These are phyloP conservation scores for Sinonovacula constricta DNA, from an alignment of 1,140 invertebrate genomes.

Conservation along the genomic window DNA sequence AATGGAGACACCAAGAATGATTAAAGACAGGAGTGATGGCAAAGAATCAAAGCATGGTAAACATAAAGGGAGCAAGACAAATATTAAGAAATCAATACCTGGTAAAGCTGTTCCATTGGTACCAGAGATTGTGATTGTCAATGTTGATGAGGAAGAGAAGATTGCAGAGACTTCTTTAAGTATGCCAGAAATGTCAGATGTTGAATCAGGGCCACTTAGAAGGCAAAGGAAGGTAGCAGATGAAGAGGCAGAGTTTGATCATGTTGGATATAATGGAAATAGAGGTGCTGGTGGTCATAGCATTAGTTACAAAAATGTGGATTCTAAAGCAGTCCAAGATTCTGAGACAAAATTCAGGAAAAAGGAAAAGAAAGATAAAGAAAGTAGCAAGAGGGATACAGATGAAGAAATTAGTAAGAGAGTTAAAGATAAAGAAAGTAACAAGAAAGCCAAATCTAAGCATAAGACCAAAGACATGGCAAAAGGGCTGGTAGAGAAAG, in stretches of 20 bases:
- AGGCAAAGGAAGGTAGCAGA: background rate
- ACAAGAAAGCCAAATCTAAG: conserved; percentile 6
- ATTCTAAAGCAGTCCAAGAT: background rate
- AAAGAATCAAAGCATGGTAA: conserved; percentile 8
- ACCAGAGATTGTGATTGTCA: conserved; percentile 3
- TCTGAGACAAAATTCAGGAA: background rate
- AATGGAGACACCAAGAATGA: conserved; percentile 36
- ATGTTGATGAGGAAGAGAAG: background rate
- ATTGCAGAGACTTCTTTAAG: conserved; percentile 1
- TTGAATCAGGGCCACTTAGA: background rate
- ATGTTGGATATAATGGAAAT: background rate
- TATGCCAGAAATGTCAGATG: background rate
- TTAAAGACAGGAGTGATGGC: background rate
- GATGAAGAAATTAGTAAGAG: no score
- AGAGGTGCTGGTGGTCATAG: background rate
- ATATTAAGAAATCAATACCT: conserved; percentile 5
- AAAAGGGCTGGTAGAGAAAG: background rate
- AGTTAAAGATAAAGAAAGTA: no score
- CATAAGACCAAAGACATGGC: no score
- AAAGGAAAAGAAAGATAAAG: conserved; percentile 1
- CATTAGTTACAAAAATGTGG: no score
- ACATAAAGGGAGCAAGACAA: conserved; percentile 27
- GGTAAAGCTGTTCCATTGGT: conserved; percentile 37
- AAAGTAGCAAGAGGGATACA: background rate
- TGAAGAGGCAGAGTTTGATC: background rate